Base-by-base conservation (phyloP, 2,888 invertebrate genomes). In the Nasonia oneida region DNA sequence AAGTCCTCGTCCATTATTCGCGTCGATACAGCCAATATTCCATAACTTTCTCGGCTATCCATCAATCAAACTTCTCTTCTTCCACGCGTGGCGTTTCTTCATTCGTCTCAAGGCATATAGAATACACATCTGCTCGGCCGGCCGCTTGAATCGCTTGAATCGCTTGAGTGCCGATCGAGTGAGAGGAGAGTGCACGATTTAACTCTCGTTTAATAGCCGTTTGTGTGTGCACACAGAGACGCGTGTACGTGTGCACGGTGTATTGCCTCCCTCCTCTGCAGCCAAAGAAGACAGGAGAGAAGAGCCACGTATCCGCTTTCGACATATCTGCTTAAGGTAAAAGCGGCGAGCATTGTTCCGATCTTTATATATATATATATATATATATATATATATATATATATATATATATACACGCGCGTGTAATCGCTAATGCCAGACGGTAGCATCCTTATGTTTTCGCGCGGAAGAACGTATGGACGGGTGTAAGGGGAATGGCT, bases 321-420 rank as follows among this genome's bases (percentile, higher is more conserved):
- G 82, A 84, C 80, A 83, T 61, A 79, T 57, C 70, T 70, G 79
- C 74, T 85, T 67, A 53, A 82, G 78, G 81, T 71, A 71, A 81
- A 71, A 80, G 78, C 50, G 80, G 50, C 78, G 81, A 82, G 84
- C 84, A 87, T 87, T 87, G 86, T 87, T 84, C 81, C 81, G 81
- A 84, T 86, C 70, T 84, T 75, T 83, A 77, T 77, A 53, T 57
- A 71, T 29, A 29, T 29, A 29, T 29, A 29, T 29, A 29, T 53
- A 37, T 42, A 23, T 23, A 23, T 83, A 77, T 77, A 53, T 57
- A 71, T 29, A 29, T 29, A 29, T 29, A 29, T 29, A 29, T 83
- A 77, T 77, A 53, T 57, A 71, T 29, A 29, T 29, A 29, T 29
- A 29, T 29, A 29, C 23, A 12, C 23, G 6, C 70, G 50, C 67